Evolutionary conservation across 2,113 vertebrate species (phyloP).

Genomic region (Lampris incognitus): DNA sequence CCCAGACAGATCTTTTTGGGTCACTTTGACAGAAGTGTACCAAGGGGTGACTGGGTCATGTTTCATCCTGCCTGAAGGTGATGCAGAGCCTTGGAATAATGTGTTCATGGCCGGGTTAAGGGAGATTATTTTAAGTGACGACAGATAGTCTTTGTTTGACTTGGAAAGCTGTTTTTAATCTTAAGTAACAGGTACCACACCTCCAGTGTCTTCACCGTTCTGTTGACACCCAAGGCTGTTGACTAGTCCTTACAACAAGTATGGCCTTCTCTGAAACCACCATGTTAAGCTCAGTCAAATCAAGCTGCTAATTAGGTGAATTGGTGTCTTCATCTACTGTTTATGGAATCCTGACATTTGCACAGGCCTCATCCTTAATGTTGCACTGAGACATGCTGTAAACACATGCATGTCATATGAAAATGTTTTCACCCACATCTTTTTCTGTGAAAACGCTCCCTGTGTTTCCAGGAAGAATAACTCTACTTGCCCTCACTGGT

Average conservation of each 20-base stretch:
- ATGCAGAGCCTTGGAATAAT: conserved; percentile 33
- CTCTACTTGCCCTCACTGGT: conserved; percentile 1
- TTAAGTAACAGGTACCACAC: conserved; percentile 7
- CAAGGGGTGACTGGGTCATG: conserved; percentile 43
- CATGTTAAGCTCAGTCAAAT: not conserved
- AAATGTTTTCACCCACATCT: not conserved
- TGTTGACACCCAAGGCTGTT: conserved; percentile 2
- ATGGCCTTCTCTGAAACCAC: not conserved
- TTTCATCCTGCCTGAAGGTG: conserved; percentile 38
- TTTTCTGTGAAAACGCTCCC: not conserved
- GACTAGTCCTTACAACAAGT: not conserved
- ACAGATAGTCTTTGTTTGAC: conserved; percentile 39
- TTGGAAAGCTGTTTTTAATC: conserved; percentile 43
- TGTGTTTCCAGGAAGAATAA: conserved; percentile 31
- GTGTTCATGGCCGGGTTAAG: conserved; percentile 1
- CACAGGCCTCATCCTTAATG: not conserved
- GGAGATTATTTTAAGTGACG: conserved; percentile 44
- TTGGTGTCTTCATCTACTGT: not conserved
- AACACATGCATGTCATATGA: not conserved
- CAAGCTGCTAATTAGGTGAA: not conserved
- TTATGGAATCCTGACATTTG: not conserved
- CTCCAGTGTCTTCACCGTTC: not conserved
- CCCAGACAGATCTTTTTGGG: conserved; percentile 26
- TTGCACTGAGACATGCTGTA: not conserved
- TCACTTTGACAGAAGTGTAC: conserved; percentile 33